Evolutionary conservation across 1,140 invertebrate genomes (phyloP), one percentile per base, ranked within the genome.

Genomic region (Hyles vespertilio): DNA sequence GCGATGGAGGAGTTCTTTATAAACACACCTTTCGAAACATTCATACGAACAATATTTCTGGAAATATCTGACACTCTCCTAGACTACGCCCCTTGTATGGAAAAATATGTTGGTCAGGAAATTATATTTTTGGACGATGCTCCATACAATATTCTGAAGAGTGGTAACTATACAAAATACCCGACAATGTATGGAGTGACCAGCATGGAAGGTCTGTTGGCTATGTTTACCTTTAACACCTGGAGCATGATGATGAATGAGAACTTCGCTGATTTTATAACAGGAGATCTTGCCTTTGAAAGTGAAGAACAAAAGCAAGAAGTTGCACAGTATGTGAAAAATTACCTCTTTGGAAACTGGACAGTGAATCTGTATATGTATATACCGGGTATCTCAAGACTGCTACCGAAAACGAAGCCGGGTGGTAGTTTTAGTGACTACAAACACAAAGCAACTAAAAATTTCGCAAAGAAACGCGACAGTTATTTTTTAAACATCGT

Each of bases 1-100:
- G 63, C 56, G 8, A 52, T 73, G 36, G 67, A 73, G 58, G 51
- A 58, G 43, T 73, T 73, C 56, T 73, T 65, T 40, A 67, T 59
- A 52, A 63, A 10, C n/a, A 22, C 51, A 7, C 54, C 67, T 5
- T 49, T 61, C 9, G 59, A 67, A 32, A 34, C 46, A 46, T 33
- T 73, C 3, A 58, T n/a, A 8, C 45, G 12, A 8, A 53, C 11
- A 36, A 44, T 65, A 65, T 56, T 53, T 55, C n/a, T n/a, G n/a
- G n/a, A n/a, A n/a, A n/a, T n/a, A n/a, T n/a, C n/a, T n/a, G n/a
- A n/a, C n/a, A n/a, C n/a, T n/a, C n/a, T n/a, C n/a, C n/a, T n/a
- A n/a, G 2, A 57, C 43, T 56, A 2, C 61, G 32, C 40, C 3
- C 67, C 67, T 2, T 70, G 70, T 43, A 56, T 74, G 6, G 68